Conservation (phyloP, 2,888 invertebrate genomes). For the Malachius bipustulatus region DNA sequence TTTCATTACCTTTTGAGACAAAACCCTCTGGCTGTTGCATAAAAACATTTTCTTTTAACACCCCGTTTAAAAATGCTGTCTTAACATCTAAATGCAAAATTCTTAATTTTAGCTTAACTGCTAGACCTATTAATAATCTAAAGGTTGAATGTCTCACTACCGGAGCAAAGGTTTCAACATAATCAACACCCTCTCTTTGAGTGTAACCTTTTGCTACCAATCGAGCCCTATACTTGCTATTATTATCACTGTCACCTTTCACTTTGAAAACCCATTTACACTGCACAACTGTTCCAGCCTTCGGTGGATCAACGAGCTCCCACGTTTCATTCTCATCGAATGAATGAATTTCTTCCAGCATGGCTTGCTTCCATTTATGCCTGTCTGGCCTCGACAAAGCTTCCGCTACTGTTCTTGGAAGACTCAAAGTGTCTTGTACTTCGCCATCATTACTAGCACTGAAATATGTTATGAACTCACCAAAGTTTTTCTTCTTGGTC, state of each 20-base stretch:
- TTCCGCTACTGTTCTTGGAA: slow-evolving; percentile 7
- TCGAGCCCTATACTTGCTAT: slow-evolving; percentile 6
- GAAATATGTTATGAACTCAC: slow-evolving; percentile 4
- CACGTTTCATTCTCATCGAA: slow-evolving; percentile 10
- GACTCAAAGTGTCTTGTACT: not conserved
- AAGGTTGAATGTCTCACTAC: slow-evolving; percentile 12
- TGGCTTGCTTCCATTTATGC: slow-evolving; percentile 6
- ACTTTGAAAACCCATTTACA: slow-evolving; percentile 13
- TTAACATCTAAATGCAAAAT: slow-evolving; percentile 14
- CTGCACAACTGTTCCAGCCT: slow-evolving; percentile 9
- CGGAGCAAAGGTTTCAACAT: slow-evolving; percentile 6
- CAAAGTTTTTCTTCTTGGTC: not conserved
- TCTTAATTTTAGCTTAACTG: slow-evolving; percentile 8
- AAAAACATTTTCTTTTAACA: slow-evolving; percentile 11
- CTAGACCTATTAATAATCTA: slow-evolving; percentile 11
- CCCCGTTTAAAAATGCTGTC: slow-evolving; percentile 13
- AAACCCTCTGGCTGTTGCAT: slow-evolving; percentile 11
- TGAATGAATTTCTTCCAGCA: slow-evolving; percentile 4
- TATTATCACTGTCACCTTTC: slow-evolving; percentile 7
- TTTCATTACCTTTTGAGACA: slow-evolving; percentile 5
- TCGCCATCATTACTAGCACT: slow-evolving; percentile 1
- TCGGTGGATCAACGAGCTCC: slow-evolving; percentile 9
- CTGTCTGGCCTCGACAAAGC: slow-evolving; percentile 9
- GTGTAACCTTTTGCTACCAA: slow-evolving; percentile 10
- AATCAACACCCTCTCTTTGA: slow-evolving; percentile 6